Evolutionary conservation across 37 sponge, comb jelly and placozoan genomes (phyloP), one percentile per base, ranked within the genome.

Genomic region (Crambe crambe): DNA sequence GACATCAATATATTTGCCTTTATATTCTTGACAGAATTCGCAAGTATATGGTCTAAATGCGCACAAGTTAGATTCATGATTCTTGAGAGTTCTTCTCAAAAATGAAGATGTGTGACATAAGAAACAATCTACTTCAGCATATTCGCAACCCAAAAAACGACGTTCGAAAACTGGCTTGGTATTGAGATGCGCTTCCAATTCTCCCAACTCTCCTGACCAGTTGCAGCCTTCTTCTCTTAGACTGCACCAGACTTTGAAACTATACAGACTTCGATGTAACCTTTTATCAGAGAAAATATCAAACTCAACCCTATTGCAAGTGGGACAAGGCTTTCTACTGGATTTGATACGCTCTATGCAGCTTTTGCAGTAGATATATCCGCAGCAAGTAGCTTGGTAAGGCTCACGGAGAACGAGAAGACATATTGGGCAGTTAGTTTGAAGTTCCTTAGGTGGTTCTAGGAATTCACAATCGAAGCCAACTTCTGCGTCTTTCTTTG

Each of bases 371-470:
- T 60, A 74, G 54, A 31, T 74, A 37, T 73, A 35, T 2, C 83
- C 83, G 27, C 83, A 82, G 34, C 83, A 82, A 39, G 57, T 82
- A 20, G 42, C 68, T 35, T 68, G 83, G 56, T 74, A 39, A 25
- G 83, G 83, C 26, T 82, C 75, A 6, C 83, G 74, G 22, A 82
- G 74, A 21, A 74, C 31, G 27, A 54, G 56, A 38, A 65, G 74
- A 29, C 83, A 82, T n/a, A 82, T 66, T 25, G 83, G 75, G 42
- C 83, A 82, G 3, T 73, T 75, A 3, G 66, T 82, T 51, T 82
- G 83, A 1, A 80, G 40, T 29, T 62, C 75, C 37, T 44, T 74
- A 9, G 83, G 83, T 10, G 23, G 51, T 36, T 82, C 74, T 0
- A 82, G 17, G 36, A 82, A 74, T 56, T 74, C 75, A 35, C 83